These are phyloP conservation scores for Calliphora vicina DNA, from an alignment of 1,140 invertebrate species.

Conservation along the genomic window DNA sequence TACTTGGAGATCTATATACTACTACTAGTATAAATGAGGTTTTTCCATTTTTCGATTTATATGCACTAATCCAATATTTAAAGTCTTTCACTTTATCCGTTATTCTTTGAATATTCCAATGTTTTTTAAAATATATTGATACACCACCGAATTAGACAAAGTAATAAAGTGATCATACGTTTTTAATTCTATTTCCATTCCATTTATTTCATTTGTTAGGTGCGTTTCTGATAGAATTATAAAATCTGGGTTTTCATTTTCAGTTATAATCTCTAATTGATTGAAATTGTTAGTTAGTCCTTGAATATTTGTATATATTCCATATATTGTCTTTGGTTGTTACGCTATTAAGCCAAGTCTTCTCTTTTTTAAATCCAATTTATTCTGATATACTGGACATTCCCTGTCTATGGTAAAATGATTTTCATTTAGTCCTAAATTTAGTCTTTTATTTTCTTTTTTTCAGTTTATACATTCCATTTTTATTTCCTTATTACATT, in stretches of 20 bases:
- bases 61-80: neutral
- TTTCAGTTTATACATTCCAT: neutral
- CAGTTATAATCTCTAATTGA: neutral
- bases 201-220: neutral
- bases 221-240: constrained; percentile 4
- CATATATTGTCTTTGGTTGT: neutral
- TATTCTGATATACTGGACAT: neutral
- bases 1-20: neutral
- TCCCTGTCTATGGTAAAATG: neutral
- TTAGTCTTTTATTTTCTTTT: neutral
- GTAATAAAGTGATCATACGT: neutral
- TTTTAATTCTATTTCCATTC: neutral
- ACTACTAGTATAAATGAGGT: neutral
- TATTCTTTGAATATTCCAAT: neutral
- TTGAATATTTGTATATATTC: neutral
- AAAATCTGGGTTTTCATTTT: neutral
- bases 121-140: neutral
- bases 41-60: neutral
- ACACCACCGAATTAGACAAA: neutral
- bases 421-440: constrained; percentile 2
- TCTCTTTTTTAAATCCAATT: neutral
- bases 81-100: neutral
- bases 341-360: neutral
- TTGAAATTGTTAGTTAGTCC: neutral
- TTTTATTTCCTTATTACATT: neutral